These are phyloP conservation scores for Varanus salvator DNA, from an alignment of 2,113 vertebrate genomes.

Conservation along the genomic window DNA sequence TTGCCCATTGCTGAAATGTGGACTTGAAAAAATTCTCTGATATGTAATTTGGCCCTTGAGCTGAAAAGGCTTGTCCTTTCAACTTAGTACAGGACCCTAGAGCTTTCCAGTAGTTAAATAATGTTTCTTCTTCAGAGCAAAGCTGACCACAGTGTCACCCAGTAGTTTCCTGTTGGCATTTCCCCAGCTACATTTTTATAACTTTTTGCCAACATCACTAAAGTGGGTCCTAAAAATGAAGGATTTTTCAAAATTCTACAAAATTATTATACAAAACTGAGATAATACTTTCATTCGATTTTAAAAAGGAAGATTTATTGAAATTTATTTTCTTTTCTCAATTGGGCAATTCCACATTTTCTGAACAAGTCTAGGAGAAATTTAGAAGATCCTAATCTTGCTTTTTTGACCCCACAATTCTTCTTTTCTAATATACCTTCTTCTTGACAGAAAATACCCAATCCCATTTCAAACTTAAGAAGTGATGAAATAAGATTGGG, in stretches of 20 bases:
- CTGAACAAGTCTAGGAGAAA: background rate
- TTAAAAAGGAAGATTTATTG: background rate
- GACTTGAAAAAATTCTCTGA: too few relatives aligned
- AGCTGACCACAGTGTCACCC: background rate
- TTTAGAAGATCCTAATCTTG: background rate
- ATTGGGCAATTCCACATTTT: background rate
- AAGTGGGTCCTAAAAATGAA: background rate
- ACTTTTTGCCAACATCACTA: background rate
- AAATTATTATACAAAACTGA: background rate
- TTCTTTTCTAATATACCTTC: slow-evolving; percentile 13
- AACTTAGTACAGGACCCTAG: background rate
- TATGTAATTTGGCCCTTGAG: too few relatives aligned
- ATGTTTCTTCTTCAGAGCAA: background rate
- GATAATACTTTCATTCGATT: background rate
- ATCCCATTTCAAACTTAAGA: slow-evolving; percentile 39
- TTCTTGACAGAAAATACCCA: slow-evolving; percentile 54
- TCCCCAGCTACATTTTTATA: background rate
- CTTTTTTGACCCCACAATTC: background rate
- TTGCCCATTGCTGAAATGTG: too few relatives aligned
- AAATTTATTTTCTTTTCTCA: background rate
- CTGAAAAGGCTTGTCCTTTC: too few relatives aligned
- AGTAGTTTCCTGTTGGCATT: background rate
- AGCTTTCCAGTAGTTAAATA: background rate
- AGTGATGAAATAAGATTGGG: slow-evolving; percentile 31
- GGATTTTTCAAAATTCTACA: background rate